These are phyloP conservation scores for Papilio polytes DNA, from an alignment of 1,140 invertebrate species.

Conservation along the genomic window DNA sequence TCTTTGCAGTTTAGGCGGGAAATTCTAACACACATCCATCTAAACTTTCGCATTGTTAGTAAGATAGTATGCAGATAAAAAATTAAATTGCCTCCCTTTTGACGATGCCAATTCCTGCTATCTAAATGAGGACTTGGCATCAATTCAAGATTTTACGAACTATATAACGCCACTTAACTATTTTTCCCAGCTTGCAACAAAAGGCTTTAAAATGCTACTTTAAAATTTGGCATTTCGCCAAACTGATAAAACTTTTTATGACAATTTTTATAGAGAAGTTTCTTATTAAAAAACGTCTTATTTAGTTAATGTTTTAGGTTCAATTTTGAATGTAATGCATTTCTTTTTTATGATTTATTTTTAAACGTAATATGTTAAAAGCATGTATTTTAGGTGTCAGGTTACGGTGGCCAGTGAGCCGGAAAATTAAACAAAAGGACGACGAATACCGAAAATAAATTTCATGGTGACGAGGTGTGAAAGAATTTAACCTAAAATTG, in stretches of 20 bases:
- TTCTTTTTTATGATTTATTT: not conserved
- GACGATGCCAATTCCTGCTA: not conserved
- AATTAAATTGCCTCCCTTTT: not conserved
- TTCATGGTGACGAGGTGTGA: not conserved
- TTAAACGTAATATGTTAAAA: not conserved
- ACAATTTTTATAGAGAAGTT: not conserved
- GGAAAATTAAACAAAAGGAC: slow-evolving; percentile 25
- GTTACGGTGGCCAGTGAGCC: not conserved
- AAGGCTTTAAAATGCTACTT: not conserved
- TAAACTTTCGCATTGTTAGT: not conserved
- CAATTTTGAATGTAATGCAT: not conserved
- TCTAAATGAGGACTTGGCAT: slow-evolving; percentile 1
- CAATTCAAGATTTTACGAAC: not conserved
- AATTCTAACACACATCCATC: no score
- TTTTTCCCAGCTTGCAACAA: not conserved
- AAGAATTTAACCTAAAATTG: slow-evolving; percentile 18
- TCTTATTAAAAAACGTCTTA: no score
- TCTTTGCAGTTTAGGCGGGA: no score
- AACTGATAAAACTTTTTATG: not conserved
- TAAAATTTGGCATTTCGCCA: not conserved
- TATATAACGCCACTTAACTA: not conserved
- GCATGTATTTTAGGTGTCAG: not conserved
- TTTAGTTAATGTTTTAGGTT: no score
- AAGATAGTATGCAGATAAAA: not conserved
- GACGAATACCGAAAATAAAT: slow-evolving; percentile 13